phyloP scores from a whole-genome alignment of 2,888 invertebrate species.

The Escarpia spicata region DNA sequence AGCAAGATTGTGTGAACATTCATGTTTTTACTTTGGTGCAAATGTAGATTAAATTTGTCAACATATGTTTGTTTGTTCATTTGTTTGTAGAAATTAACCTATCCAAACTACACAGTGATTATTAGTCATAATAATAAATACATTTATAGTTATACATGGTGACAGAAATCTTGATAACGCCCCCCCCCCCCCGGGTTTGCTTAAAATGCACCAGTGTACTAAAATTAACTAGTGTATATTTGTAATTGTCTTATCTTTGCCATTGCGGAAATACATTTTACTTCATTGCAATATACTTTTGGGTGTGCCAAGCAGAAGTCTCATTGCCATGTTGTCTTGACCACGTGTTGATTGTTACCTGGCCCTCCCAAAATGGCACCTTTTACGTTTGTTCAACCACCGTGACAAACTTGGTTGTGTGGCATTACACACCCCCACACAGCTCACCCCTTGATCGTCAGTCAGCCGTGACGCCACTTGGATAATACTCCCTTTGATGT shows the following conservation, averaged over 20 bases:
- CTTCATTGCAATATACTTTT: background rate
- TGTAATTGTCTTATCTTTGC: background rate
- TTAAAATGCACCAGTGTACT: too few relatives aligned
- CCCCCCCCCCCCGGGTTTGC: too few relatives aligned
- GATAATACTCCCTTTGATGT: background rate
- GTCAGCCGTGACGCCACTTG: background rate
- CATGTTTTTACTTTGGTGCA: background rate
- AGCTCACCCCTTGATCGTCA: background rate
- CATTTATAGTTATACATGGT: too few relatives aligned
- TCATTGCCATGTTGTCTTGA: background rate
- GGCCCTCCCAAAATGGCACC: background rate
- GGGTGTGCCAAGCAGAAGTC: background rate
- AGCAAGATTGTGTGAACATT: background rate
- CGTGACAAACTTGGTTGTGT: background rate
- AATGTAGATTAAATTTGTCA: background rate
- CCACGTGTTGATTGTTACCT: background rate
- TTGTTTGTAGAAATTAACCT: background rate
- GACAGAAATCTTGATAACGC: too few relatives aligned
- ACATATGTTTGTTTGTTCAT: background rate
- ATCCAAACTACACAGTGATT: background rate
- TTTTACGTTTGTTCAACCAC: background rate
- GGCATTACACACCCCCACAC: background rate
- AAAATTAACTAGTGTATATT: background rate
- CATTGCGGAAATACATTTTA: background rate
- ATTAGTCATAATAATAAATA: background rate